phyloP scores from a whole-genome alignment of 2,888 invertebrate genomes.

The Subacronicta megacephala region DNA sequence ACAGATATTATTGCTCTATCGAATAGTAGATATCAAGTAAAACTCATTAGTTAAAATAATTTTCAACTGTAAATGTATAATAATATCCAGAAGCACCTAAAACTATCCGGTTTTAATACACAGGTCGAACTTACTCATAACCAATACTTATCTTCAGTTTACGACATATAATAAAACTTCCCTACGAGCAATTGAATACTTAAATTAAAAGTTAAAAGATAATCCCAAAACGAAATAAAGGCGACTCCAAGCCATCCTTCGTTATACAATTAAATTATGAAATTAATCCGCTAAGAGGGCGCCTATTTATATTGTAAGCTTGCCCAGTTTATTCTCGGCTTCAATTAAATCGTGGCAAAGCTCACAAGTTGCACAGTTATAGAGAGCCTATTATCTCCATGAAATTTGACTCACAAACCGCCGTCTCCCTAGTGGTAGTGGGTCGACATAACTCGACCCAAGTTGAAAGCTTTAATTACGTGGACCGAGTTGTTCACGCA shows the following conservation, averaged over 20 bases:
- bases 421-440: slow-evolving; percentile 77
- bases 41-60: slow-evolving; percentile 20
- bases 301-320: slow-evolving; percentile 68
- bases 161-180: neutral
- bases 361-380: slow-evolving; percentile 81
- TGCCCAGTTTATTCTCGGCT: slow-evolving; percentile 74
- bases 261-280: slow-evolving; percentile 54
- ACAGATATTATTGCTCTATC: slow-evolving; percentile 69
- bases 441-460: slow-evolving; percentile 85
- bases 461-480: slow-evolving; percentile 88
- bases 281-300: slow-evolving; percentile 60
- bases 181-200: neutral
- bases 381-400: slow-evolving; percentile 84
- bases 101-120: neutral
- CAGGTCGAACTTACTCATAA: neutral
- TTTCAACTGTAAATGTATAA: too few species aligned
- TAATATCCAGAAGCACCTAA: neutral
- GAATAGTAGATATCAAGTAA: slow-evolving; percentile 60
- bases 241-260: slow-evolving; percentile 38
- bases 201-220: slow-evolving; percentile 28
- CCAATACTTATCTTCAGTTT: neutral
- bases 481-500: slow-evolving; percentile 87
- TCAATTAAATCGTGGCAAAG: slow-evolving; percentile 84
- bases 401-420: slow-evolving; percentile 86
- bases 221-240: slow-evolving; percentile 48